Base-by-base conservation (phyloP, 2,113 vertebrate genomes). In the Siniperca chuatsi region DNA sequence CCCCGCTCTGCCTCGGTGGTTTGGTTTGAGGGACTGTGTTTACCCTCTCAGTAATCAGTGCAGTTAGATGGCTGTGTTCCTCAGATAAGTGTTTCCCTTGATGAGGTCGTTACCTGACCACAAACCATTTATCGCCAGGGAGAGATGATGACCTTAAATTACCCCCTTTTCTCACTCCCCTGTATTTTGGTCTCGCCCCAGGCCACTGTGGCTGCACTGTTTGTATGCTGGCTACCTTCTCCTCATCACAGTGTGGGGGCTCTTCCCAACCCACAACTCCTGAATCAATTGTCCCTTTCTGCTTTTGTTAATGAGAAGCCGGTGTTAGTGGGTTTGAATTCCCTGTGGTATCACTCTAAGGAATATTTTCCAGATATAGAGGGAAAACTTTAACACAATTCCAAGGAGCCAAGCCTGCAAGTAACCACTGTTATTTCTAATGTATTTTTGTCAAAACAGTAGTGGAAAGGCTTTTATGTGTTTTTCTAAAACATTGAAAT, bases 71-170 rank as follows among this genome's bases (percentile, higher is more conserved):
- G 86, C 90, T 87, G 89, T 87, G 87, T 86, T 86, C 75, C 78
- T 79, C 37, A 78, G 86, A 88, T 88, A 92, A 88, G 81, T 76
- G 84, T 79, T 88, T 81, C 78, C 85, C 85, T 91, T 89, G 81
- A 93, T 89, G 92, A 76, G 87, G 83, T 83, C 77, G 61, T 75
- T 60, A 82, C 82, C 84, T 85, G 82, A 88, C 90, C 89, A 80
- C 89, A 90, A 78, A 65, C 74, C 68, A 65, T 83, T 87, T 86
- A 77, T 89, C 68, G 11, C n/a, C 61, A 61, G 21, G 83, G 82
- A 87, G 52, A 37, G 35, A 87, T 71, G 86, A 83, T 85, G 78
- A 89, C 92, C 85, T 76, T 69, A 89, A 89, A 92, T 90, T 80
- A 89, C 82, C 67, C 78, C 70, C 80, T 73, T n/a, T 60, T 6